phyloP scores from a whole-genome alignment of 2,113 vertebrate genomes.

The Uropsilus gracilis region DNA sequence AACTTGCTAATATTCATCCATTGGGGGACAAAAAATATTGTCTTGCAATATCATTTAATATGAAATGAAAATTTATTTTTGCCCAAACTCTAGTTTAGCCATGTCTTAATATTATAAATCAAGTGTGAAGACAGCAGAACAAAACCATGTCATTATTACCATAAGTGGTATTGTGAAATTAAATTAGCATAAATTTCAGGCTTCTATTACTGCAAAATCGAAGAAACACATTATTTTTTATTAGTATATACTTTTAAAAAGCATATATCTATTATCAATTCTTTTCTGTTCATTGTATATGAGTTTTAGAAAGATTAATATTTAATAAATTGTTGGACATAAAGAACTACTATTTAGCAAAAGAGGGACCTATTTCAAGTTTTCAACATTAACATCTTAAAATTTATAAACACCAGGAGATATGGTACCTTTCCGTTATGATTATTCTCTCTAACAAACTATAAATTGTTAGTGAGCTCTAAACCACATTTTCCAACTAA shows the following conservation, averaged over 20 bases:
- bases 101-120: neutral
- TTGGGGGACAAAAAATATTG: neutral
- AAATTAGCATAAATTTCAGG: neutral
- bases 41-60: neutral
- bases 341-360: neutral
- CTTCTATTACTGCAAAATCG: neutral
- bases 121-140: neutral
- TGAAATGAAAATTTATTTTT: neutral
- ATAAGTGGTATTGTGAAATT: neutral
- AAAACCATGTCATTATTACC: neutral
- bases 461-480: conserved; percentile 15
- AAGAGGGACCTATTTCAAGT: neutral
- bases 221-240: neutral
- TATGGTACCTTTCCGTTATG: neutral
- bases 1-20: neutral
- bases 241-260: neutral
- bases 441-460: conserved; percentile 7
- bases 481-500: conserved; percentile 22
- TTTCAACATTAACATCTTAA: neutral
- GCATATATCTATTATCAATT: no score
- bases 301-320: neutral
- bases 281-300: neutral
- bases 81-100: neutral
- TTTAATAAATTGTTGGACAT: neutral
- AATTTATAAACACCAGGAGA: neutral